Percentiles rank a stretch among this genome's conserved stretches.
phyloP scores from a whole-genome alignment of 2,888 invertebrate species.

The Thymelicus sylvestris region DNA sequence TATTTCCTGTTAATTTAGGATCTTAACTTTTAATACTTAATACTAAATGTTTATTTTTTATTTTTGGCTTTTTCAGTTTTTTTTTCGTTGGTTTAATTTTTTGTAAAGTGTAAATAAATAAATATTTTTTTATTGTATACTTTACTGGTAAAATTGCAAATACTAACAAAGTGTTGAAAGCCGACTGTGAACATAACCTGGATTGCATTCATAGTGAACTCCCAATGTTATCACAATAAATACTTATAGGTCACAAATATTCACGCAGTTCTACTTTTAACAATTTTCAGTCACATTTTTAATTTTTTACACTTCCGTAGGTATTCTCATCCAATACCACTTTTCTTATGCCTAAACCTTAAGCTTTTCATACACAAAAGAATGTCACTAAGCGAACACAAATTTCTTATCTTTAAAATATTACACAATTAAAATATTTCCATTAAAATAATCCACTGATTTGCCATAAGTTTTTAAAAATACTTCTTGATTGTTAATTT shows the following conservation, averaged over 20 bases:
- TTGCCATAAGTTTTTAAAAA: neutral
- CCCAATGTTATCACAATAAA: neutral
- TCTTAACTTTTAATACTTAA: too few relatives aligned
- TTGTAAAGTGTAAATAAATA: too few relatives aligned
- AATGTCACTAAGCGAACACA: conserved; percentile 4
- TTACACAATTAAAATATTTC: neutral
- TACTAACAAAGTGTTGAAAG: conserved; percentile 75
- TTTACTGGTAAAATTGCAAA: conserved; percentile 1
- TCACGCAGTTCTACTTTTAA: neutral
- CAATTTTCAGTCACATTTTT: conserved; percentile 27
- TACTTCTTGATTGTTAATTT: neutral
- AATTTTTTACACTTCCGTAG: neutral
- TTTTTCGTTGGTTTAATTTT: too few relatives aligned
- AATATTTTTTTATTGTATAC: too few relatives aligned
- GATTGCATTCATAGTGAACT: conserved; percentile 58
- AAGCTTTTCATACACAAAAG: conserved; percentile 29
- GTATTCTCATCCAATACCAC: conserved; percentile 38
- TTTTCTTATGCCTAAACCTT: conserved; percentile 31
- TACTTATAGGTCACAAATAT: neutral
- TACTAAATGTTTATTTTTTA: too few relatives aligned
- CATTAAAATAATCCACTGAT: neutral
- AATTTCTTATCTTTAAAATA: neutral
- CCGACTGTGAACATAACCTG: conserved; percentile 69
- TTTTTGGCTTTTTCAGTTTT: too few relatives aligned
- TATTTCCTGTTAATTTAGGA: too few relatives aligned